These are phyloP conservation scores for Dipodomys merriami DNA, from an alignment of 2,113 vertebrate species.

Conservation along the genomic window DNA sequence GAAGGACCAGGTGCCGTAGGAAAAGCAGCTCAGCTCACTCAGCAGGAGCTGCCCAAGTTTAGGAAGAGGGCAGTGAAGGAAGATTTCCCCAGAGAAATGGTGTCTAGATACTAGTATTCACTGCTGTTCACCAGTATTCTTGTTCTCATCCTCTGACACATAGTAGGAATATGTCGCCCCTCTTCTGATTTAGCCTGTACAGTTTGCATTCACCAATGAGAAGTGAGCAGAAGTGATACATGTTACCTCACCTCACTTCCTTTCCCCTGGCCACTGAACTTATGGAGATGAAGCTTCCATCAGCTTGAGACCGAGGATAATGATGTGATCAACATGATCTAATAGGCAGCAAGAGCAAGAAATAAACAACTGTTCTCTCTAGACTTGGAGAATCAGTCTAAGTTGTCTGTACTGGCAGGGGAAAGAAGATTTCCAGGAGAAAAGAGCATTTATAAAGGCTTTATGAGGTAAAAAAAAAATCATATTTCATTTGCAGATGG, in stretches of 20 bases:
- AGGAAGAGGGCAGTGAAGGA: background rate
- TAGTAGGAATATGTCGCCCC: background rate
- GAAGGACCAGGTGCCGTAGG: background rate
- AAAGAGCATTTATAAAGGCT: background rate
- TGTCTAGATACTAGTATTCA: background rate
- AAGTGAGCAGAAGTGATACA: background rate
- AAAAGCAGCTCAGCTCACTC: background rate
- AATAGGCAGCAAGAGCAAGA: background rate
- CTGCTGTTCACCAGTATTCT: background rate
- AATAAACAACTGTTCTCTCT: background rate
- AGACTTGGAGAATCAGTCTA: background rate
- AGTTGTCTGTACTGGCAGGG: background rate
- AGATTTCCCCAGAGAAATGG: background rate
- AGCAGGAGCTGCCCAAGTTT: background rate
- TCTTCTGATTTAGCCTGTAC: background rate
- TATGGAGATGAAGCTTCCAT: background rate
- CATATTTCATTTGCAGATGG: background rate
- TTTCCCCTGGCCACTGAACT: background rate
- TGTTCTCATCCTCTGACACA: background rate
- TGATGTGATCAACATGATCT: background rate
- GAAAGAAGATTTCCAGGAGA: background rate
- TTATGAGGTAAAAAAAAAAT: background rate
- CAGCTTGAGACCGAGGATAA: background rate
- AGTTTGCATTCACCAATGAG: background rate
- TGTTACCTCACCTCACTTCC: background rate